Conservation (phyloP, 2,888 invertebrate genomes). For the Marasmarcha lunaedactyla region DNA sequence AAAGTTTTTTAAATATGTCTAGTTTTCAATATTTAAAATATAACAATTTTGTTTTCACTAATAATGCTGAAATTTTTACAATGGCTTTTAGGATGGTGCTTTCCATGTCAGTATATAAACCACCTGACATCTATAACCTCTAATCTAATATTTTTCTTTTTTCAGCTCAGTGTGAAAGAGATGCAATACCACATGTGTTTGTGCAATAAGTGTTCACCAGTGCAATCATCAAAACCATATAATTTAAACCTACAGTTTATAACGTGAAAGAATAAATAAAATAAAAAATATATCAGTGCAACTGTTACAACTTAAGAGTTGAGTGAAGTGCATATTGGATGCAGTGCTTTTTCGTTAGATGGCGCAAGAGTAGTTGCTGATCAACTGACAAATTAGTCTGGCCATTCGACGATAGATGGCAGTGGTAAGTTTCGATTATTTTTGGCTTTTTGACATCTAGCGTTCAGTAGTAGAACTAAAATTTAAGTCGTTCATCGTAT, state of each 20-base stretch:
- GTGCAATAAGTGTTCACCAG: conserved; percentile 34
- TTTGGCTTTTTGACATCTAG: conserved; percentile 33
- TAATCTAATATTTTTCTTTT: conserved; percentile 27
- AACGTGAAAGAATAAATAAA: conserved; percentile 28
- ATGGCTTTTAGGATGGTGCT: no score
- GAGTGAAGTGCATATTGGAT: conserved; percentile 52
- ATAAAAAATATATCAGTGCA: conserved; percentile 12
- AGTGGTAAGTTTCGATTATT: conserved; percentile 33
- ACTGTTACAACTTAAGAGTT: conserved; percentile 17
- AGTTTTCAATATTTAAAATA: no score
- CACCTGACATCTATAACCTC: no score
- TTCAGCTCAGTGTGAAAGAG: conserved; percentile 44
- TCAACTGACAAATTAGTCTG: conserved; percentile 32
- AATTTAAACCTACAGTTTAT: conserved; percentile 27
- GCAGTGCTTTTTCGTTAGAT: conserved; percentile 54
- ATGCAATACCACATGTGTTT: conserved; percentile 45
- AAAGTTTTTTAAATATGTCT: no score
- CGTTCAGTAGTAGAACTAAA: conserved; percentile 22
- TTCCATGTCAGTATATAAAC: no score
- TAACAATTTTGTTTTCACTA: no score
- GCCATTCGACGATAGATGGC: conserved; percentile 44
- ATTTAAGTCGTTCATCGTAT: conserved; percentile 5
- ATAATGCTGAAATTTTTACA: no score
- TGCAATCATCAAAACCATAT: conserved; percentile 27
- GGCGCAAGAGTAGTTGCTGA: conserved; percentile 43